These are phyloP conservation scores for Danio choprae DNA, from an alignment of 2,797 vertebrate genomes.

Conservation along the genomic window DNA sequence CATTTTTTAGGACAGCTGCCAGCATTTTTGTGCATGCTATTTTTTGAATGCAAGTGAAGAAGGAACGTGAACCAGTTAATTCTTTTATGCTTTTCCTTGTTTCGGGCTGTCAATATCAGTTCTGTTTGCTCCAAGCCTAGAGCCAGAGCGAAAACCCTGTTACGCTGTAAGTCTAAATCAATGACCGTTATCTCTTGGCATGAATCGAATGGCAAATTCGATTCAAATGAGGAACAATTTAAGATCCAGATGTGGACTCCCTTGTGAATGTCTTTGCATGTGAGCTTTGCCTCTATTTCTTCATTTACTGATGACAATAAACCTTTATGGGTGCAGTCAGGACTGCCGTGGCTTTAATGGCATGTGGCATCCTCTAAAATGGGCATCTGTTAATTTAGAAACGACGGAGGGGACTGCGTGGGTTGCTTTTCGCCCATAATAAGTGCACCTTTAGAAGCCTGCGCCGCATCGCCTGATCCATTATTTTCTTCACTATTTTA, in stretches of 20 bases:
- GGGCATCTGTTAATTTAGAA: conserved; percentile 56
- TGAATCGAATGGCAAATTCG: conserved; percentile 46
- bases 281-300: conserved; percentile 41
- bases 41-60: background rate
- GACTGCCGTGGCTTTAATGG: conserved; percentile 80
- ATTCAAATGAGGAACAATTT: conserved; percentile 49
- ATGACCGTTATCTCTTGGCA: conserved; percentile 37
- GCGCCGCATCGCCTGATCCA: conserved; percentile 30
- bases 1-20: background rate
- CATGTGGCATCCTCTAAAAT: conserved; percentile 70
- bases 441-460: conserved; percentile 41
- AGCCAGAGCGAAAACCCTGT: background rate
- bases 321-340: conserved; percentile 59
- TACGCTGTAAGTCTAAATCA: conserved; percentile 25
- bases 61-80: conserved; percentile 1
- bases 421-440: conserved; percentile 28
- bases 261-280: conserved; percentile 44
- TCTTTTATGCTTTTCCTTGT: background rate
- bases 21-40: conserved; percentile 1
- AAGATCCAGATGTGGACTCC: conserved; percentile 45
- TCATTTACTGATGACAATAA: conserved; percentile 69
- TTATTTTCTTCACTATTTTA: conserved; percentile 53
- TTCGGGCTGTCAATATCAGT: conserved; percentile 10
- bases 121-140: conserved; percentile 17
- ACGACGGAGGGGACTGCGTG: conserved; percentile 33